Evolutionary conservation across 2,797 vertebrate species (phyloP).

Genomic region (Falco biarmicus): DNA sequence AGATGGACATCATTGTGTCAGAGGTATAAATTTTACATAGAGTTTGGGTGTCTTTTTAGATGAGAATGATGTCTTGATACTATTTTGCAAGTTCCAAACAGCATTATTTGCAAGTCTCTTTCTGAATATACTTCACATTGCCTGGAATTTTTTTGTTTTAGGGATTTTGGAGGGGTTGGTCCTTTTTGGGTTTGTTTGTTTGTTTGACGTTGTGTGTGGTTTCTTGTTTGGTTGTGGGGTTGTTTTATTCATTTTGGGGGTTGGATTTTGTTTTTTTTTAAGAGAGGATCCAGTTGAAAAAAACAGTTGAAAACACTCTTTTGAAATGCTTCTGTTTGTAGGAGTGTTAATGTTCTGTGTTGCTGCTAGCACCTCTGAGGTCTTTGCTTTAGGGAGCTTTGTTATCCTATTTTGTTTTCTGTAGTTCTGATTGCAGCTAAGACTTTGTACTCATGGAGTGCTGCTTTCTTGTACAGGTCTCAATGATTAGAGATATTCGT

Average conservation of each 20-base stretch:
- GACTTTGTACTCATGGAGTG: background rate
- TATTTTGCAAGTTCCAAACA: background rate
- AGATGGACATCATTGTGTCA: slow-evolving; percentile 99
- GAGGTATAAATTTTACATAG: slow-evolving; percentile 82
- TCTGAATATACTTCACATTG: background rate
- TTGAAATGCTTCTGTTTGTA: background rate
- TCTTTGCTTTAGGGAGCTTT: background rate
- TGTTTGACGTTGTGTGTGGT: background rate
- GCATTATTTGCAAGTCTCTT: background rate
- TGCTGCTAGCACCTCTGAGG: background rate
- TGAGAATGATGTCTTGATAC: background rate
- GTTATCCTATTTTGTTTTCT: background rate
- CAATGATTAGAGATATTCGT: slow-evolving; percentile 97
- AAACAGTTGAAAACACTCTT: background rate
- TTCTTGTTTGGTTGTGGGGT: background rate
- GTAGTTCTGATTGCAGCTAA: background rate
- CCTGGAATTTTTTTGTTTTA: background rate
- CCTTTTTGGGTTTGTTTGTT: background rate
- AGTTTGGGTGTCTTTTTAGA: background rate
- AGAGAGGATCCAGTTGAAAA: background rate
- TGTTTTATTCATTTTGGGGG: background rate
- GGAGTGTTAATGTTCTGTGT: background rate
- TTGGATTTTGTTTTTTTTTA: accelerated
- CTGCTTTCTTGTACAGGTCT: slow-evolving; percentile 82
- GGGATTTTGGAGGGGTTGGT: background rate